Percentiles rank a stretch among this genome's conserved stretches.
Conservation (phyloP, 23 tunicate species). For the Oikopleura vanhoeffeni region DNA sequence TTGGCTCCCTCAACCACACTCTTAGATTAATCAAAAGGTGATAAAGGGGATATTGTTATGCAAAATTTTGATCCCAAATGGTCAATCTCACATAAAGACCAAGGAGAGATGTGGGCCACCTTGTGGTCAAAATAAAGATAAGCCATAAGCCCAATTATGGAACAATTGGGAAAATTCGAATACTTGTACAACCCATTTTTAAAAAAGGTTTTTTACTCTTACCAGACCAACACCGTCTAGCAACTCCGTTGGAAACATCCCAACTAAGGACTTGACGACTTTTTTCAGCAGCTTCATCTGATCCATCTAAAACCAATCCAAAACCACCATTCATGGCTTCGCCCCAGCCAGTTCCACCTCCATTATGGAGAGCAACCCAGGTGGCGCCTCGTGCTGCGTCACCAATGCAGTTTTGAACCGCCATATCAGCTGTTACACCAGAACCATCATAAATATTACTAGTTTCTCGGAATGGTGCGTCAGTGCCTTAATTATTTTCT, state of each 20-base stretch:
- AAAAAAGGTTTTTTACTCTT: too few relatives aligned
- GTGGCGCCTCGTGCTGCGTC: constrained; percentile 90
- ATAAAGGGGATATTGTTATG: too few relatives aligned
- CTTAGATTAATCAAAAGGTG: too few relatives aligned
- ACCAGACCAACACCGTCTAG: background rate
- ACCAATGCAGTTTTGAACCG: constrained; percentile 89
- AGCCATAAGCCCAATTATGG: too few relatives aligned
- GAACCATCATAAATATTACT: constrained; percentile 86
- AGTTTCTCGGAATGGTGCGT: constrained; percentile 79
- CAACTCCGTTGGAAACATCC: constrained; percentile 85
- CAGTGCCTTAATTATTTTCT: constrained; percentile 28
- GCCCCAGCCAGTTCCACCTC: constrained; percentile 96
- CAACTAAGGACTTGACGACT: constrained; percentile 37
- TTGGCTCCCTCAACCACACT: too few relatives aligned
- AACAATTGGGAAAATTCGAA: too few relatives aligned
- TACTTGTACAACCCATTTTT: too few relatives aligned
- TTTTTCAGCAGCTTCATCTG: constrained; percentile 25
- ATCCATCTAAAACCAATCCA: constrained; percentile 63
- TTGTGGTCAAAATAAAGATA: too few relatives aligned
- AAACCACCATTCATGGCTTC: constrained; percentile 88
- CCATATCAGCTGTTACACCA: constrained; percentile 39
- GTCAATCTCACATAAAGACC: too few relatives aligned
- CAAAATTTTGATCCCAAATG: too few relatives aligned
- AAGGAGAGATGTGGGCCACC: too few relatives aligned
- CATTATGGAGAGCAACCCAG: constrained; percentile 95